A percentile compares a stretch with the other conserved stretches of the same genome.
phyloP scores from a whole-genome alignment of 2,888 invertebrate genomes.

The Polietes domitor region DNA sequence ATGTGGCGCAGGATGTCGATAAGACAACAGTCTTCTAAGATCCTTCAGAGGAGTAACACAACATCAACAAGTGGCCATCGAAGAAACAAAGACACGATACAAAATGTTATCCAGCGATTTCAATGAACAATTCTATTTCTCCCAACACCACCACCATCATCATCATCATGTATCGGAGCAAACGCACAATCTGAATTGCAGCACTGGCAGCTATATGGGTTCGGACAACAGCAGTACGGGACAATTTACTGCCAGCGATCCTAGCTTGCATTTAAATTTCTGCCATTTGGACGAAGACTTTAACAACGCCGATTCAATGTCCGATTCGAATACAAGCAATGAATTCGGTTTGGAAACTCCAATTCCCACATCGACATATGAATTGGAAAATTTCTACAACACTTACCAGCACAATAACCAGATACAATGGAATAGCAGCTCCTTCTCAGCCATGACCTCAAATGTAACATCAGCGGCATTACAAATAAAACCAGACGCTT shows the following conservation, averaged over 20 bases:
- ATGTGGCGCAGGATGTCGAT: conserved; percentile 47
- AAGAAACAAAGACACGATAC: not conserved
- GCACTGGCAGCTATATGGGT: not conserved
- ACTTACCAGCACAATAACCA: conserved; percentile 50
- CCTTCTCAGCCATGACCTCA: not conserved
- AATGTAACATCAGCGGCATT: conserved; percentile 12
- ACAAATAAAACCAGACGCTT: not conserved
- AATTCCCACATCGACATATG: conserved; percentile 44
- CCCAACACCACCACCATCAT: conserved; percentile 7
- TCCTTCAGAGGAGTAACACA: conserved; percentile 44
- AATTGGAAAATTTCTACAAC: conserved; percentile 63
- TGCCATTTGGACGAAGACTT: conserved; percentile 44
- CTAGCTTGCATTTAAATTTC: conserved; percentile 48
- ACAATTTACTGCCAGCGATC: conserved; percentile 6
- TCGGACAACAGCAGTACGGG: conserved; percentile 38
- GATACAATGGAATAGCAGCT: conserved; percentile 35
- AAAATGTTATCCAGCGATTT: conserved; percentile 68
- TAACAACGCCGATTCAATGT: conserved; percentile 55
- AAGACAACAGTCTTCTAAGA: conserved; percentile 48
- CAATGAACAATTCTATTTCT: conserved; percentile 56
- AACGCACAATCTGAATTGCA: conserved; percentile 10
- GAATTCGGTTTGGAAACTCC: conserved; percentile 50
- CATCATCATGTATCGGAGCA: conserved; percentile 10
- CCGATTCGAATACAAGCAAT: conserved; percentile 59
- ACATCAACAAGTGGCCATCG: not conserved